Percentiles rank a stretch among this genome's conserved stretches.
Evolutionary conservation across 2,113 vertebrate genomes (phyloP).

Genomic region (Shinisaurus crocodilurus): DNA sequence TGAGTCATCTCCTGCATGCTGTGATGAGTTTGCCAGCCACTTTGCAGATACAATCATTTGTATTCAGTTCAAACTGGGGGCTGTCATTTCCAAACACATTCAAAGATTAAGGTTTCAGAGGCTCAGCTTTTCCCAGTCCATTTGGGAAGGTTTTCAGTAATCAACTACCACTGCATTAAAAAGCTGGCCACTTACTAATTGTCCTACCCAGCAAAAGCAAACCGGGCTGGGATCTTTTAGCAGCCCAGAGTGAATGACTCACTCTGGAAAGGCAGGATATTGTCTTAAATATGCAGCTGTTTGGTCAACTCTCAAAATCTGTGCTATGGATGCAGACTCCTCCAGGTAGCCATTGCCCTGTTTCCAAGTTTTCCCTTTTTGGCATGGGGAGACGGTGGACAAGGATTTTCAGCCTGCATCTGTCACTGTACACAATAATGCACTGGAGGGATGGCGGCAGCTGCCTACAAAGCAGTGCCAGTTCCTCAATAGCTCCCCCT

Average conservation of each 20-base stretch:
- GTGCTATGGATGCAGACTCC: neutral
- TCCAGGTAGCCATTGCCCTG: neutral
- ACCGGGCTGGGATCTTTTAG: neutral
- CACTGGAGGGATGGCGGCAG: neutral
- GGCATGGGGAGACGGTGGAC: too few relatives aligned
- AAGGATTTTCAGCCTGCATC: neutral
- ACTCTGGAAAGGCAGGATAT: neutral
- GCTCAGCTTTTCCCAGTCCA: neutral
- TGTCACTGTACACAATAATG: neutral
- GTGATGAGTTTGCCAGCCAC: slow-evolving; percentile 1
- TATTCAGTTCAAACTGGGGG: neutral
- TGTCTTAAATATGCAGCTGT: neutral
- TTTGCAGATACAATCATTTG: neutral
- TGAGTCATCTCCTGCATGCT: neutral
- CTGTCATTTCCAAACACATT: neutral
- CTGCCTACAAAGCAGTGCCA: neutral
- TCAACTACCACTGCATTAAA: neutral
- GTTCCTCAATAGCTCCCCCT: neutral
- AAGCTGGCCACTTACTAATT: neutral
- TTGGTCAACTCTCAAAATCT: neutral
- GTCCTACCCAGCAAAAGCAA: neutral
- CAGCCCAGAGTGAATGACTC: neutral
- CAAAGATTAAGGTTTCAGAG: neutral
- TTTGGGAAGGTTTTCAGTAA: neutral
- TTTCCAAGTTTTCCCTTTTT: neutral